Base-by-base conservation (phyloP, 2,888 invertebrate genomes). In the Lochmaea capreae region DNA sequence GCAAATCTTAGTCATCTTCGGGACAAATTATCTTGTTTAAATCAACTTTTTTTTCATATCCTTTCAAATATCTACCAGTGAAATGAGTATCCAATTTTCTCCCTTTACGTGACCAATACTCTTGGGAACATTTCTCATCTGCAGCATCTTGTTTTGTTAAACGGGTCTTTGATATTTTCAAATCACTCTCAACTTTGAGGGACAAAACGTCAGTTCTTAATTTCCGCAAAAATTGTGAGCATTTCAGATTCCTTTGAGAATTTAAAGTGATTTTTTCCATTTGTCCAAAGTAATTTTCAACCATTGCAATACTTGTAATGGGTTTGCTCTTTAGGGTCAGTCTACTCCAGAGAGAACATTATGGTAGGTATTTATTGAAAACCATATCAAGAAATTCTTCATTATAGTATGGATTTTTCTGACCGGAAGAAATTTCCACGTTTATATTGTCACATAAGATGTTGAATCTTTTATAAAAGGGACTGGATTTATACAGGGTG, bases 221-320 rank as follows among this genome's bases (percentile, higher is more conserved):
- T 42, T 66, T 66, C 9, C 66, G 2, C n/a, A 54, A 18, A 54
- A 66, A 66, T 4, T 33, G 66, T 11, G 66, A 66, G n/a, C 66
- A 57, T 54, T 66, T 66, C 4, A 66, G 10, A 54, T 66, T 39
- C 39, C 12, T 54, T n/a, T 54, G 12, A 16, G n/a, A 16, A 39
- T 33, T 42, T 9, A 66, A 33, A 42, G 33, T n/a, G 33, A 10
- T 33, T 5, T 66, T 26, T 33, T 66, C 39, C 11, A 66, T n/a
- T 66, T 66, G 57, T 6, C 54, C 66, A 57, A 74, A 74, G 46
- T 67, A 71, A 58, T 71, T 74, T 68, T 74, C 75, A 1, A 73
- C 63, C 6, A 52, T 3, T 12, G 72, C 61, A 26, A 73, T 75
- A 46, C 65, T 75, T 2, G 66, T 18, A 26, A 26, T 26, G 14